A percentile compares a stretch with the other conserved stretches of the same genome.
Evolutionary conservation across 2,888 invertebrate genomes (phyloP).

Genomic region (Drosophila macrospina): DNA sequence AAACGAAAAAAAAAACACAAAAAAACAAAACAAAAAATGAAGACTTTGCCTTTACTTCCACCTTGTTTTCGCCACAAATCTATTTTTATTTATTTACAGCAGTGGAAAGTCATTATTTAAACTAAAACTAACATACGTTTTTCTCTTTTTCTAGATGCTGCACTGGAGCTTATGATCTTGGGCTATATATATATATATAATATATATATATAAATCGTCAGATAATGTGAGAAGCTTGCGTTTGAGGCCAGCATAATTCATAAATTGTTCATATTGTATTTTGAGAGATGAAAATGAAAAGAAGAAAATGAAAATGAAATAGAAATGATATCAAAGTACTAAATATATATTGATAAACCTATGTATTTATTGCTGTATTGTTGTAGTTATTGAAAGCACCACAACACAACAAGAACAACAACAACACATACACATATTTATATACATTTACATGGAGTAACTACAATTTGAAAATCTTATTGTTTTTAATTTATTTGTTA

Average conservation of each 20-base stretch:
- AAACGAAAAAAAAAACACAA: constrained; percentile 44
- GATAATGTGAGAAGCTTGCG: constrained; percentile 33
- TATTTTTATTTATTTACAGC: constrained; percentile 35
- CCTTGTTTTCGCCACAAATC: not conserved
- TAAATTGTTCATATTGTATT: constrained; percentile 58
- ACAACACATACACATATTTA: constrained; percentile 29
- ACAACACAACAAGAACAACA: constrained; percentile 28
- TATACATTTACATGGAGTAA: constrained; percentile 37
- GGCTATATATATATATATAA: not conserved
- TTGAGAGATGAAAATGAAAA: constrained; percentile 34
- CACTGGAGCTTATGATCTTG: constrained; percentile 12
- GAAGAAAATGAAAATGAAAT: constrained; percentile 33
- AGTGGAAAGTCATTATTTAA: not conserved
- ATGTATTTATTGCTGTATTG: constrained; percentile 72
- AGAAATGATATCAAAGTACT: constrained; percentile 41
- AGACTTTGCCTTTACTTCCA: constrained; percentile 32
- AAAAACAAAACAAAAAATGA: constrained; percentile 14
- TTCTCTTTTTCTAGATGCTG: constrained; percentile 71
- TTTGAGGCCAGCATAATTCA: constrained; percentile 29
- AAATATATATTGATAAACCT: constrained; percentile 62
- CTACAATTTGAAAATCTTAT: constrained; percentile 43
- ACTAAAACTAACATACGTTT: constrained; percentile 59
- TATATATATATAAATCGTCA: not conserved
- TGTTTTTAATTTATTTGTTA: constrained; percentile 29
- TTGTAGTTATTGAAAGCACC: constrained; percentile 66